phyloP scores from a whole-genome alignment of 2,797 vertebrate species.

The Astyanax mexicanus region DNA sequence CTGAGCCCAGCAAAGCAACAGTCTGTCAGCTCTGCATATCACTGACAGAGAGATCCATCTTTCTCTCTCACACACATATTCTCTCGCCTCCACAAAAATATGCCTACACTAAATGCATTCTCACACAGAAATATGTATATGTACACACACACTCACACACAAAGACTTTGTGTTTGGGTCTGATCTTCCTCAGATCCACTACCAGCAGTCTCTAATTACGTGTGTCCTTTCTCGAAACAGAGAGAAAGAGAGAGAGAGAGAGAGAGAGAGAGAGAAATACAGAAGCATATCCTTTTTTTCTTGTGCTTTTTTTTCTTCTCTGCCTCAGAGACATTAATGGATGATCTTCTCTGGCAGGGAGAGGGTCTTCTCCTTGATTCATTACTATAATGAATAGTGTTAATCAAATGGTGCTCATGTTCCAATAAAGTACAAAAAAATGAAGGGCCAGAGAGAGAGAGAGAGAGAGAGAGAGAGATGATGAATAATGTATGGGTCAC shows the following conservation, averaged over 20 bases:
- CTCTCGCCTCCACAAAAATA: too few species aligned
- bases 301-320: neutral
- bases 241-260: neutral
- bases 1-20: slow-evolving; percentile 38
- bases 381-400: slow-evolving; percentile 65
- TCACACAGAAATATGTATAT: neutral
- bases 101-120: slow-evolving; percentile 37
- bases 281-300: neutral
- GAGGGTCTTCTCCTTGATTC: slow-evolving; percentile 56
- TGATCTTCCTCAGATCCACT: neutral
- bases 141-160: slow-evolving; percentile 31
- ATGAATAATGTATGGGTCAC: slow-evolving; percentile 51
- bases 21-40: slow-evolving; percentile 52
- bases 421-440: slow-evolving; percentile 40
- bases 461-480: slow-evolving; percentile 2
- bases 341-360: slow-evolving; percentile 7
- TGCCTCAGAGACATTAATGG: slow-evolving; percentile 23
- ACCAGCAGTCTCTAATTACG: neutral
- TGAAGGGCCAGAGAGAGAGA: slow-evolving; percentile 4
- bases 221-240: neutral
- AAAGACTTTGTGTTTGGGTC: neutral
- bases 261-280: neutral
- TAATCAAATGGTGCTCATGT: slow-evolving; percentile 72
- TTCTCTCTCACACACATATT: slow-evolving; percentile 21
- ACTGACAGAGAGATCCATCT: slow-evolving; percentile 32